Evolutionary conservation across 2,888 invertebrate species (phyloP), one percentile per base, ranked within the genome.

Genomic region (Agapetus fuscipes): DNA sequence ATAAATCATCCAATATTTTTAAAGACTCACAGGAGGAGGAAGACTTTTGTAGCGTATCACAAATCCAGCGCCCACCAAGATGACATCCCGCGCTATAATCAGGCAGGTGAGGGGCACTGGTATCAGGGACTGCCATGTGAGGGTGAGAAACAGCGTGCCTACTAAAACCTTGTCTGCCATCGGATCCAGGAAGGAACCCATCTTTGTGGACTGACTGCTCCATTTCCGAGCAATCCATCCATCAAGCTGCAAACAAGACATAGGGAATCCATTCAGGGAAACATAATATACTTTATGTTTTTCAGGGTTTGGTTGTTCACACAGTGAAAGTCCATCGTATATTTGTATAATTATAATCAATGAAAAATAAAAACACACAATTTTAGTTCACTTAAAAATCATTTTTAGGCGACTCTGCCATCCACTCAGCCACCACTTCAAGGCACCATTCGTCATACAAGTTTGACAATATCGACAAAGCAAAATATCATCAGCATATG

Each of bases 201-300:
- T 76, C 57, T 88, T 87, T 17, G 95, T 89, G 15, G 88, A 83
- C 60, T 98, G 97, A 20, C 83, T 83, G 46, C 81, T 77, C 78
- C 87, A 94, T 35, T 82, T 86, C 41, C 97, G 75, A 1, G 97
- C 97, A 56, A 98, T 95, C 78, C 86, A 93, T 5, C 97, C 97
- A 71, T 98, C 97, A 35, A 90, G 59, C 88, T 90, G 58, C 27
- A 64, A 58, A 54, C n/a, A n/a, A n/a, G n/a, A n/a, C n/a, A 56
- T n/a, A n/a, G n/a, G n/a, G n/a, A n/a, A n/a, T n/a, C n/a, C n/a
- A n/a, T n/a, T n/a, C n/a, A n/a, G n/a, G n/a, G n/a, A n/a, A n/a
- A n/a, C n/a, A n/a, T 45, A 48, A 49, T 32, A 35, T 24, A 25
- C 15, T 34, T 3, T 13, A 15, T 12, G 11, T 7, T 29, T 6